phyloP scores from a whole-genome alignment of 2,797 vertebrate species.

The Pseudochirops cupreus region DNA sequence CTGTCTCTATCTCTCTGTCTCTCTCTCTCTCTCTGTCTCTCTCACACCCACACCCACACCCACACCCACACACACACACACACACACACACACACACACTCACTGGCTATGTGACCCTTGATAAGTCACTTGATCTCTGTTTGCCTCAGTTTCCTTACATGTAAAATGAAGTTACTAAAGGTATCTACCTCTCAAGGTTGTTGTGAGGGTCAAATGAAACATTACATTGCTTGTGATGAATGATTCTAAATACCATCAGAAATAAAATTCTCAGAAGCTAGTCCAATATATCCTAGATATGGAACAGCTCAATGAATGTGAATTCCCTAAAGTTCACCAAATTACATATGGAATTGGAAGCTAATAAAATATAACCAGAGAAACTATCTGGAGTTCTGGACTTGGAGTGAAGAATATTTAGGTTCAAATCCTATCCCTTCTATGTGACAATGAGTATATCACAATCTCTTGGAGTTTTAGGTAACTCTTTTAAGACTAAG shows the following conservation, averaged over 20 bases:
- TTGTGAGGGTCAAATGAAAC: slow-evolving; percentile 8
- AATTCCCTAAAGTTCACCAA: background rate
- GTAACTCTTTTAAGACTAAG: background rate
- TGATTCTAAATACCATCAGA: slow-evolving; percentile 47
- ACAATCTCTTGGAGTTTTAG: background rate
- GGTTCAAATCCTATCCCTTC: background rate
- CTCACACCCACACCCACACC: too few relatives aligned
- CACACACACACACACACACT: background rate
- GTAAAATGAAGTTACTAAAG: background rate
- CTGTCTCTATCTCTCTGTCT: too few relatives aligned
- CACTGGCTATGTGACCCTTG: background rate
- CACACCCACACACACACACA: background rate
- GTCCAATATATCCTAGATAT: background rate
- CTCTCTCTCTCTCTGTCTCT: too few relatives aligned
- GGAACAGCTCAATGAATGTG: background rate
- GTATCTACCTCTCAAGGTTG: slow-evolving; percentile 29
- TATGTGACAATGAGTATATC: background rate
- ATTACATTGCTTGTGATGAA: slow-evolving; percentile 39
- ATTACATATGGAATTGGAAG: background rate
- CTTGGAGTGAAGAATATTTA: background rate
- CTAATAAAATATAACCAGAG: background rate
- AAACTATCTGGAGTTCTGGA: background rate
- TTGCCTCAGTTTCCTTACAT: background rate
- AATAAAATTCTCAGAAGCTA: slow-evolving; percentile 18
- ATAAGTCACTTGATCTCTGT: background rate